Evolutionary conservation across 2,888 invertebrate genomes (phyloP), one percentile per base, ranked within the genome.

Genomic region (Agriopis marginaria): DNA sequence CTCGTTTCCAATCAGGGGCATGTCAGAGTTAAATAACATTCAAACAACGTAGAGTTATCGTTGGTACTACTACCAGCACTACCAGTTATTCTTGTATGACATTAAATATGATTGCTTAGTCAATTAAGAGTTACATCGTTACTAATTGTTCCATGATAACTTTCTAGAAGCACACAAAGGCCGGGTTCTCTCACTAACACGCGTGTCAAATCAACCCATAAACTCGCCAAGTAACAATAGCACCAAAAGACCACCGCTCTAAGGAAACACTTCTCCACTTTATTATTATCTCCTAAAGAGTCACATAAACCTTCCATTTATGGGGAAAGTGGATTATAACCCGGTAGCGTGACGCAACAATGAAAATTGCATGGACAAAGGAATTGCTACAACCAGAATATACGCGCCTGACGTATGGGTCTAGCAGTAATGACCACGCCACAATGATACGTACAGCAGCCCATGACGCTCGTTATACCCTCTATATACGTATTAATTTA

Each of bases 301-400:
- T 90, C 90, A 90, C 82, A 84, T 82, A 81, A 79, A 70, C 63
- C 64, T 82, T 86, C 85, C 85, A 88, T 86, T 90, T 86, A 88
- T 84, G 86, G 91, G 90, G 93, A 94, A 93, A 93, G 93, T 88
- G 83, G 64, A 76, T 75, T 71, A 72, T 73, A 87, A 83, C 85
- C 86, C 85, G 86, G 85, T 80, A 85, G 86, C 80, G 84, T 92
- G 93, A 92, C 88, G 92, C 88, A 93, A 93, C 91, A 89, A 91
- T 93, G 88, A 91, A 92, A 91, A 89, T 88, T 88, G 84, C 85
- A 82, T 79, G 85, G 89, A 93, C 93, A 93, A 93, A 93, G 92
- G 89, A 93, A 92, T 93, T 89, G 87, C 81, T 82, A 74, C 79
- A 78, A 80, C 76, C 79, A 85, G 84, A 86, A 73, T 83, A 59